Conservation (phyloP, 1,140 invertebrate genomes). For the Macrocentrus cingulum region DNA sequence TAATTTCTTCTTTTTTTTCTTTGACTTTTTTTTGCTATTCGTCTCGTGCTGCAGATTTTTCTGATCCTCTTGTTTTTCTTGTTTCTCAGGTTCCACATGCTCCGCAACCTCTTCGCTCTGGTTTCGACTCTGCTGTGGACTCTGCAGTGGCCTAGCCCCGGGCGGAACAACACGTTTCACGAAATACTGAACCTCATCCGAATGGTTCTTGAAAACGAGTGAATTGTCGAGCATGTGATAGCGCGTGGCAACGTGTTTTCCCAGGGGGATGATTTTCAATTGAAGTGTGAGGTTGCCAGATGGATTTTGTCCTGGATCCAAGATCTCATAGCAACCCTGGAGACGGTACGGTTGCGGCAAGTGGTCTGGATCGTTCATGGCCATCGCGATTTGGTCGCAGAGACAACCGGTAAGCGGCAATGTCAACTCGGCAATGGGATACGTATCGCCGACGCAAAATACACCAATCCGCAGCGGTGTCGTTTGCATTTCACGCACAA, state of each 20-base stretch:
- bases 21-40: conserved; percentile 14
- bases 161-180: conserved; percentile 36
- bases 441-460: conserved; percentile 48
- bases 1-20: conserved; percentile 20
- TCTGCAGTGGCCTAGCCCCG: too few relatives aligned
- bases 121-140: background rate
- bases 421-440: conserved; percentile 47
- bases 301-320: conserved; percentile 47
- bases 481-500: conserved; percentile 41
- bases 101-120: background rate
- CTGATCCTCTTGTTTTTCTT: conserved; percentile 11
- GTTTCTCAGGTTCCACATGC: background rate
- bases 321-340: conserved; percentile 39
- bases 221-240: conserved; percentile 40
- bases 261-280: conserved; percentile 43
- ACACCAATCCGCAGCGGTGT: conserved; percentile 43
- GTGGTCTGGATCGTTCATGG: conserved; percentile 42
- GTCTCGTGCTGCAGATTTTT: conserved; percentile 7
- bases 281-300: conserved; percentile 43
- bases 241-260: conserved; percentile 39
- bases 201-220: conserved; percentile 38
- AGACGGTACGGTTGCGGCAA: conserved; percentile 45
- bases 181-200: conserved; percentile 33
- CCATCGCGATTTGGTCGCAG: conserved; percentile 52
- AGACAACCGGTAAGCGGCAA: conserved; percentile 46